These are phyloP conservation scores for Phrynocephalus forsythii DNA, from an alignment of 2,797 vertebrate genomes.

Conservation along the genomic window DNA sequence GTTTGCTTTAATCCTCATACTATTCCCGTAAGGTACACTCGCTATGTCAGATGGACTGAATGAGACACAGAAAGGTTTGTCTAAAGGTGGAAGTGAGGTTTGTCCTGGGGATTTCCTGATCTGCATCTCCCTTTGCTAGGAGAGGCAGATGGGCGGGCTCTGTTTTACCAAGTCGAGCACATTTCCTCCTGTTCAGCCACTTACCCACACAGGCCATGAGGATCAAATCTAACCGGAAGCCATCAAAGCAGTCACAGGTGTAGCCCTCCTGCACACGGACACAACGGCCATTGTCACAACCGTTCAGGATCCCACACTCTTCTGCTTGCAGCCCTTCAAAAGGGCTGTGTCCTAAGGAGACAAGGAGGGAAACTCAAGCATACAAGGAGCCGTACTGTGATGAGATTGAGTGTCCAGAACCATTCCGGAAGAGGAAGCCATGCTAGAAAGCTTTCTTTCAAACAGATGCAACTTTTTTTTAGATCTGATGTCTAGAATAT, in stretches of 20 bases:
- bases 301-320: conserved; percentile 92
- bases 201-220: conserved; percentile 91
- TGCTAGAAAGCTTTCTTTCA: background rate
- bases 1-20: no score
- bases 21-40: background rate
- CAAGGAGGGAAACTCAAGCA: background rate
- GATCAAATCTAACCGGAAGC: conserved; percentile 90
- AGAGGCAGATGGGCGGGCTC: background rate
- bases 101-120: background rate
- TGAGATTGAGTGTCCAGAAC: background rate
- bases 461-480: no score
- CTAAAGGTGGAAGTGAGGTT: background rate
- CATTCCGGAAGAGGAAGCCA: background rate
- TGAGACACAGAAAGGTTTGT: background rate
- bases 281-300: conserved; percentile 94
- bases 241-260: conserved; percentile 96
- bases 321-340: conserved; percentile 88
- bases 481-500: no score
- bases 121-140: background rate
- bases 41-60: background rate
- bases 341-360: conserved; percentile 80
- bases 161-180: background rate
- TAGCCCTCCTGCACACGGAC: conserved; percentile 94
- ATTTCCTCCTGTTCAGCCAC: background rate
- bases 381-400: background rate